These are phyloP conservation scores for Scalopus aquaticus DNA, from an alignment of 2,113 vertebrate species.

Conservation along the genomic window DNA sequence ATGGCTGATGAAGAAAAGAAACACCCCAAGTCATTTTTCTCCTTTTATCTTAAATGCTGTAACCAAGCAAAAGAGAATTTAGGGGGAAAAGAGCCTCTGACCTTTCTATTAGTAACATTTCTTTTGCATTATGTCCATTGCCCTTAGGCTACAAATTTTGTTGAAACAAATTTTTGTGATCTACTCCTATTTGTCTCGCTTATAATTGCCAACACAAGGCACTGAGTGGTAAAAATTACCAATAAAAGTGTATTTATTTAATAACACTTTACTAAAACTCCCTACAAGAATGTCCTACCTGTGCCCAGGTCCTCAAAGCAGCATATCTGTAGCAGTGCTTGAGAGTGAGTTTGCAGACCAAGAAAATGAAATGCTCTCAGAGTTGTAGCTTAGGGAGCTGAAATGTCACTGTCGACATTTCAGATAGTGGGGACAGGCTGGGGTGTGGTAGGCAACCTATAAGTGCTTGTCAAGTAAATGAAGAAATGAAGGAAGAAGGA, in stretches of 20 bases:
- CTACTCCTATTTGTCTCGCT: background rate
- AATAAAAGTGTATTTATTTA: background rate
- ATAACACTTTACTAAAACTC: background rate
- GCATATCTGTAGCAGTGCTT: background rate
- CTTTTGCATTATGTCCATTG: background rate
- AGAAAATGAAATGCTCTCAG: background rate
- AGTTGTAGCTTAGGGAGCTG: background rate
- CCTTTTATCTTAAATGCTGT: background rate
- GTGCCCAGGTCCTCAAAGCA: background rate
- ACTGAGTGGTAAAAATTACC: background rate
- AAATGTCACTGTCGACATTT: background rate
- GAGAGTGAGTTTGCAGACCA: background rate
- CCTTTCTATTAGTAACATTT: conserved; percentile 8
- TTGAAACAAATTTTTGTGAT: background rate
- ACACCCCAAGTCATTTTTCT: background rate
- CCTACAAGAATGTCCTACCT: background rate
- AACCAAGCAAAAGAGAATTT: background rate
- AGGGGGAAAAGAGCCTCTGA: background rate
- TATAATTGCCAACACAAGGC: background rate
- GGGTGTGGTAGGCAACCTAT: background rate
- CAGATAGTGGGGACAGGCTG: background rate
- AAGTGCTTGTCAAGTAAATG: background rate
- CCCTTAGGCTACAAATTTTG: background rate
- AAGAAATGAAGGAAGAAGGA: background rate
- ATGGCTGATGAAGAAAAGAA: background rate